Conservation (phyloP, 2,113 vertebrate genomes). For the Gobio gobio region DNA sequence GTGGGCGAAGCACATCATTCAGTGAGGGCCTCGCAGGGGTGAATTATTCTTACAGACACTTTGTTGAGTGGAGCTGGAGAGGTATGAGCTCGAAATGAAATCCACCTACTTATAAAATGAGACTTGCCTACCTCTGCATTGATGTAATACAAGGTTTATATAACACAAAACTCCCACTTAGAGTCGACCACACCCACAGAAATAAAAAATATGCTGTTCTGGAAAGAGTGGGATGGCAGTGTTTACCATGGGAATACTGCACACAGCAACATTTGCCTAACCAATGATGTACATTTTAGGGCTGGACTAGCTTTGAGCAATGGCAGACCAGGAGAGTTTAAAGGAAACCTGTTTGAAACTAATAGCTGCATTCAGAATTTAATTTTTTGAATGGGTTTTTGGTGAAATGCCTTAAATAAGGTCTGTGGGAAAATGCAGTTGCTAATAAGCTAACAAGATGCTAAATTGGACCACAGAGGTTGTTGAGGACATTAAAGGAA, state of each 20-base stretch:
- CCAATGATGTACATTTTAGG: background rate
- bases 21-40: conserved; percentile 53
- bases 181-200: conserved; percentile 43
- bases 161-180: conserved; percentile 63
- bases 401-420: background rate
- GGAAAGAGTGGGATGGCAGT: conserved; percentile 14
- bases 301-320: background rate
- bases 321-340: background rate
- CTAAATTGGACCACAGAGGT: background rate
- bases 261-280: background rate
- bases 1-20: conserved; percentile 51
- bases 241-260: conserved; percentile 32
- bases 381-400: background rate
- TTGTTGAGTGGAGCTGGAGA: conserved; percentile 48
- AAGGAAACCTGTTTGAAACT: background rate
- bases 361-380: background rate
- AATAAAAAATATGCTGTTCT: conserved; percentile 27
- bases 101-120: conserved; percentile 69
- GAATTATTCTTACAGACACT: conserved; percentile 69
- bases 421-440: background rate
- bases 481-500: background rate
- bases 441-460: background rate
- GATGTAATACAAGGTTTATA: conserved; percentile 73
- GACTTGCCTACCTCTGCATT: conserved; percentile 59
- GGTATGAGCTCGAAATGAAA: conserved; percentile 62